These are phyloP conservation scores for Harpagoxenus sublaevis DNA, from an alignment of 2,888 invertebrate genomes.

Conservation along the genomic window DNA sequence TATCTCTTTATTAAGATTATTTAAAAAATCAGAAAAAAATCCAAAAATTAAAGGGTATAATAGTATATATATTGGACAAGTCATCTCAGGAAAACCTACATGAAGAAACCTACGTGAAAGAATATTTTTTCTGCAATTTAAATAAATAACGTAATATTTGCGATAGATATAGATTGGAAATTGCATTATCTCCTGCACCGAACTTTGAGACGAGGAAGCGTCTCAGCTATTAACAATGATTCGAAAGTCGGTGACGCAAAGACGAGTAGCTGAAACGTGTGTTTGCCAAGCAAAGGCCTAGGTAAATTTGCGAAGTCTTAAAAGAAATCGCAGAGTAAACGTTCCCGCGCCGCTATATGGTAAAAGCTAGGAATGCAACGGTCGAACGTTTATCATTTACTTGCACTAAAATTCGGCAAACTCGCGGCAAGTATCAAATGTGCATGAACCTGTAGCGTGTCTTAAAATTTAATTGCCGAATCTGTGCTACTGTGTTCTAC, in stretches of 20 bases:
- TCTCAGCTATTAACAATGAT: slow-evolving; percentile 21
- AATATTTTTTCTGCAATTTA: neutral
- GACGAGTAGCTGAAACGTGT: slow-evolving; percentile 56
- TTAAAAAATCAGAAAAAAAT: neutral
- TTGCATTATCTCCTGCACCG: neutral
- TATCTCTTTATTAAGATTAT: neutral
- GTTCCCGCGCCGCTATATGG: neutral
- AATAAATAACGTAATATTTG: slow-evolving; percentile 22
- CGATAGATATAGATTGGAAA: neutral
- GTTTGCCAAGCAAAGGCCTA: slow-evolving; percentile 39
- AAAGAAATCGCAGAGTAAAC: slow-evolving; percentile 62
- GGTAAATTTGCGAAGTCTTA: slow-evolving; percentile 66
- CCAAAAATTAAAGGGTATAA: neutral
- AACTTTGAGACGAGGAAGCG: neutral
- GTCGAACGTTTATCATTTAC: neutral
- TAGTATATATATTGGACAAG: neutral
- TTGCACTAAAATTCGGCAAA: slow-evolving; percentile 2
- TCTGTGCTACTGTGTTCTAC: neutral
- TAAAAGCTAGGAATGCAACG: slow-evolving; percentile 15
- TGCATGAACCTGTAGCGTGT: neutral
- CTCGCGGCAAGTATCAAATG: neutral
- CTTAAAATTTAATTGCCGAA: neutral
- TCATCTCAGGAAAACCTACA: neutral
- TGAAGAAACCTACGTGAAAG: neutral
- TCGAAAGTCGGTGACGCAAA: slow-evolving; percentile 59